Conservation (phyloP, 2,888 invertebrate genomes). For the Parochlus steinenii region DNA sequence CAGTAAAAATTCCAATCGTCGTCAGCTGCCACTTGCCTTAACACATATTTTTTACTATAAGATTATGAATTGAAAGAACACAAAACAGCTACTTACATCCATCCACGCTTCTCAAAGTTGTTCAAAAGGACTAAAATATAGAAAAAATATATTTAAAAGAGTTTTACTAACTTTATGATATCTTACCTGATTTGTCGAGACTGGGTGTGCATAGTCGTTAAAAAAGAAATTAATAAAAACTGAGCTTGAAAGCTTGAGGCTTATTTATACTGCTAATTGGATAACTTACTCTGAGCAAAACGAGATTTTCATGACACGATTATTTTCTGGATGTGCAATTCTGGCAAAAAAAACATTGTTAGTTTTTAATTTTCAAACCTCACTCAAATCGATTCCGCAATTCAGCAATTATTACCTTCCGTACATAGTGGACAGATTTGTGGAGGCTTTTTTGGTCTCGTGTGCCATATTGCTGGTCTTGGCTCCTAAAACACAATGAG, state of each 20-base stretch:
- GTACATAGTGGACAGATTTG: constrained; percentile 29
- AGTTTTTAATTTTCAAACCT: not conserved
- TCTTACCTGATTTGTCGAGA: constrained; percentile 39
- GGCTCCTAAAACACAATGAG: too few relatives aligned
- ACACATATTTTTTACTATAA: not conserved
- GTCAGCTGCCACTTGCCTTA: constrained; percentile 59
- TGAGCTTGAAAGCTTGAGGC: too few relatives aligned
- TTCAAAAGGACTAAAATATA: constrained; percentile 85
- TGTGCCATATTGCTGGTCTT: constrained; percentile 17
- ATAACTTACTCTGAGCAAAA: constrained; percentile 32
- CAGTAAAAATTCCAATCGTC: constrained; percentile 96
- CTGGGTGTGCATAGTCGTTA: too few relatives aligned
- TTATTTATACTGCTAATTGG: too few relatives aligned
- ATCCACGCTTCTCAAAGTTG: constrained; percentile 84
- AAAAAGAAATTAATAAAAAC: too few relatives aligned
- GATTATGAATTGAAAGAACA: not conserved
- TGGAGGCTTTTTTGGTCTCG: constrained; percentile 19
- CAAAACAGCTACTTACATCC: constrained; percentile 50
- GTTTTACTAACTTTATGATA: constrained; percentile 75
- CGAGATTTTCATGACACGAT: constrained; percentile 23
- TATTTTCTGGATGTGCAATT: constrained; percentile 16
- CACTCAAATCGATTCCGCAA: not conserved
- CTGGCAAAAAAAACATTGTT: constrained; percentile 13
- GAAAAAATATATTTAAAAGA: too few relatives aligned
- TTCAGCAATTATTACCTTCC: constrained; percentile 24